Evolutionary conservation across 2,888 invertebrate genomes (phyloP).

Genomic region (Dorcus hopei): DNA sequence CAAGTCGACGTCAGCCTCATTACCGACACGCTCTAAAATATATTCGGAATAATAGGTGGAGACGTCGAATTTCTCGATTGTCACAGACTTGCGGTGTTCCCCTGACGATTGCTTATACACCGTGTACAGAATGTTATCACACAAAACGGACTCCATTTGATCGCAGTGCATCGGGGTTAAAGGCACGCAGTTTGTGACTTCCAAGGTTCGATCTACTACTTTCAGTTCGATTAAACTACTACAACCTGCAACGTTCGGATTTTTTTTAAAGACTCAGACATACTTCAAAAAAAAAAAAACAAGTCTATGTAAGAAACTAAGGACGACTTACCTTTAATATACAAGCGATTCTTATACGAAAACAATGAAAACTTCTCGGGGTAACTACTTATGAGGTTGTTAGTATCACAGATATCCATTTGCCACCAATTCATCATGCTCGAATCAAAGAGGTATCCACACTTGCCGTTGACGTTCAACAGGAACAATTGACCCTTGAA

Average conservation of each 20-base stretch:
- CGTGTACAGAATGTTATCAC: slow-evolving; percentile 32
- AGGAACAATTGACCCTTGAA: slow-evolving; percentile 36
- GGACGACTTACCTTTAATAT: slow-evolving; percentile 35
- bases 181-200: slow-evolving; percentile 18
- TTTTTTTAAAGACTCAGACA: neutral
- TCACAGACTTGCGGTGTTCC: slow-evolving; percentile 13
- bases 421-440: slow-evolving; percentile 23
- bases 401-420: slow-evolving; percentile 26
- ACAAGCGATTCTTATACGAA: slow-evolving; percentile 33
- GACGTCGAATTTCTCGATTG: slow-evolving; percentile 24
- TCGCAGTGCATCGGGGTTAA: slow-evolving; percentile 20
- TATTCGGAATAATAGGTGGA: slow-evolving; percentile 7
- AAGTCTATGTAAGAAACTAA: neutral
- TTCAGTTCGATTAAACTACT: slow-evolving; percentile 29
- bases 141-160: slow-evolving; percentile 30
- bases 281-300: neutral
- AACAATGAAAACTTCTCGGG: slow-evolving; percentile 33
- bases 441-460: slow-evolving; percentile 35
- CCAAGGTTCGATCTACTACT: slow-evolving; percentile 20
- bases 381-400: slow-evolving; percentile 20
- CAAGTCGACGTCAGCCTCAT: slow-evolving; percentile 7
- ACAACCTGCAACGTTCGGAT: slow-evolving; percentile 27
- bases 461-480: slow-evolving; percentile 31
- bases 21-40: slow-evolving; percentile 12
- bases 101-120: slow-evolving; percentile 27